Evolutionary conservation across 2,888 invertebrate genomes (phyloP).

Genomic region (Oscheius myriophilus): DNA sequence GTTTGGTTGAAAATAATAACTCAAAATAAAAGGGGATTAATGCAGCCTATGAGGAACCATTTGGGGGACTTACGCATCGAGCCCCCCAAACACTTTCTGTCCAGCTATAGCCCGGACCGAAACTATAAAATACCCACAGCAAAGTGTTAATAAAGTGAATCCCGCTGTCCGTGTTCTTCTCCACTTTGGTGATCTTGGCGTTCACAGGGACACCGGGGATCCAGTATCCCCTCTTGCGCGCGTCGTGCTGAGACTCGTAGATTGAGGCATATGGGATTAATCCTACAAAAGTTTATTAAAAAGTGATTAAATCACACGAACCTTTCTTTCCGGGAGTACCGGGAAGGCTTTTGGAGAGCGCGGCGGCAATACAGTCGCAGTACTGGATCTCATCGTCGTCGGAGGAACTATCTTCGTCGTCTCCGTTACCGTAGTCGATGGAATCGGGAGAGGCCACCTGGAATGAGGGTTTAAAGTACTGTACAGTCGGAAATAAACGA

Average conservation of each 20-base stretch:
- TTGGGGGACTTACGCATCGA: too few species aligned
- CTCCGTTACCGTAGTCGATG: constrained; percentile 33
- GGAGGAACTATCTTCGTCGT: constrained; percentile 28
- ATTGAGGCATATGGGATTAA: constrained; percentile 68
- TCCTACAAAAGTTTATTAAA: constrained; percentile 44
- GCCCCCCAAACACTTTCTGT: too few species aligned
- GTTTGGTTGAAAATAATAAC: too few species aligned
- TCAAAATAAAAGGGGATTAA: too few species aligned
- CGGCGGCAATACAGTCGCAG: constrained; percentile 59
- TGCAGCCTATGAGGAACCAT: too few species aligned
- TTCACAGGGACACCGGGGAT: constrained; percentile 68
- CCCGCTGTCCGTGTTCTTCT: constrained; percentile 54
- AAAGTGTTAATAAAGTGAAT: constrained; percentile 66
- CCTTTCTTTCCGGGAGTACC: constrained; percentile 61
- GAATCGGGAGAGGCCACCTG: constrained; percentile 33
- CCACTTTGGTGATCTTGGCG: constrained; percentile 57
- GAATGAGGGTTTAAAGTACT: background rate
- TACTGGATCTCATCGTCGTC: constrained; percentile 56
- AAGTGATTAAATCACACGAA: background rate
- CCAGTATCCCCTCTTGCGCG: constrained; percentile 63
- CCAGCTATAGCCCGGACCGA: too few species aligned
- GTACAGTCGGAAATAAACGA: background rate
- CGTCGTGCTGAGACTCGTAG: constrained; percentile 63
- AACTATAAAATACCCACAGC: constrained; percentile 46
- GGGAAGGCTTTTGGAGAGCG: constrained; percentile 52